These are phyloP conservation scores for Pachypsylla venusta DNA, from an alignment of 1,140 invertebrate genomes.

Conservation along the genomic window DNA sequence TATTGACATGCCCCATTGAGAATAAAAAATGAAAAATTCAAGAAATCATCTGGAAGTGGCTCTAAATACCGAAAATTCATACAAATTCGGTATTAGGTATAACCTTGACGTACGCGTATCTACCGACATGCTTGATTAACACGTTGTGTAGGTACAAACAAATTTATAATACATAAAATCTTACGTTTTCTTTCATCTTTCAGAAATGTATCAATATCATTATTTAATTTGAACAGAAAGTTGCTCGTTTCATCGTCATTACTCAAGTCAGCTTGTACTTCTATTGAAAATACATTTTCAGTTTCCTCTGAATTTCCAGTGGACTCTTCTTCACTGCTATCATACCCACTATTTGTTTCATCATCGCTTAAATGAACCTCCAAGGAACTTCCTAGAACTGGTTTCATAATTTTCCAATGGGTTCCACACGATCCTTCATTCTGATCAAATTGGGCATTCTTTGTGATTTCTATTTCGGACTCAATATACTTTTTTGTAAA, in stretches of 20 bases:
- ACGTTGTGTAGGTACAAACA: too few species aligned
- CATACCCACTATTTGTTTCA: slow-evolving; percentile 1
- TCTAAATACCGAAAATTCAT: too few species aligned
- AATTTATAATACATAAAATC: too few species aligned
- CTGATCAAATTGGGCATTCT: too few species aligned
- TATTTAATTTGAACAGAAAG: background rate
- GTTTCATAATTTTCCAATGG: background rate
- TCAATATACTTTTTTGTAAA: too few species aligned
- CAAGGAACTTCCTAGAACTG: background rate
- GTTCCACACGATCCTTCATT: background rate
- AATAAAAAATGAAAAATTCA: too few species aligned
- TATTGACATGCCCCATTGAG: too few species aligned
- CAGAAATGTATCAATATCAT: background rate
- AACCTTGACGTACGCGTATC: too few species aligned
- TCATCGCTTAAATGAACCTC: background rate
- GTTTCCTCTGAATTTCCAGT: background rate
- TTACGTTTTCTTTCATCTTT: background rate
- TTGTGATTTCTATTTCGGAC: too few species aligned
- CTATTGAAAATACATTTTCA: background rate
- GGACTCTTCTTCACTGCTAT: background rate
- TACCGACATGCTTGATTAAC: too few species aligned
- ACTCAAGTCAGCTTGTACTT: background rate
- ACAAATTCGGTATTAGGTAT: too few species aligned
- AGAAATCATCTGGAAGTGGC: too few species aligned
- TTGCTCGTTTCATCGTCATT: background rate